A percentile compares a stretch with the other conserved stretches of the same genome.
phyloP scores from a whole-genome alignment of 92 coral and sea anemone species.

The Anthopleura xanthogrammica region DNA sequence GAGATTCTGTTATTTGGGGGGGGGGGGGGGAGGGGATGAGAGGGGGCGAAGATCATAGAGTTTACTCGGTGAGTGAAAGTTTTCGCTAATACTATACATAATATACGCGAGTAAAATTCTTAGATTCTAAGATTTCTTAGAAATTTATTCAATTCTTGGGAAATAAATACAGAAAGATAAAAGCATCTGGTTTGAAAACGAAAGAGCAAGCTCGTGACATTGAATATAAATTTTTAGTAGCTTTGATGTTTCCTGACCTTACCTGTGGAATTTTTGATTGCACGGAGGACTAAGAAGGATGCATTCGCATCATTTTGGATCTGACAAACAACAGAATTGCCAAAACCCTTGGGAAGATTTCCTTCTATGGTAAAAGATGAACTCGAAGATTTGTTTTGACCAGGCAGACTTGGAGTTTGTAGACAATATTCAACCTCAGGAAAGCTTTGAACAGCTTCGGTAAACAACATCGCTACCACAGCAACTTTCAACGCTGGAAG shows the following conservation, averaged over 20 bases:
- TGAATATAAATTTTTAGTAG: too few relatives aligned
- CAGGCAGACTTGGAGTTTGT: neutral
- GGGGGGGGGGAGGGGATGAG: neutral
- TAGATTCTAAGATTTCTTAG: too few relatives aligned
- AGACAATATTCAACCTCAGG: neutral
- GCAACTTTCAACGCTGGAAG: neutral
- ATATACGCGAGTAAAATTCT: too few relatives aligned
- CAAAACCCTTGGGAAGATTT: slow-evolving; percentile 8
- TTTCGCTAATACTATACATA: neutral
- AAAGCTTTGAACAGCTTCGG: neutral
- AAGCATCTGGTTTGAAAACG: too few relatives aligned
- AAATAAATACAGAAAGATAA: too few relatives aligned
- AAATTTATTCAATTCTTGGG: too few relatives aligned
- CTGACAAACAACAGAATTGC: slow-evolving; percentile 9
- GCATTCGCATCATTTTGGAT: neutral
- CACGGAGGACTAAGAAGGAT: neutral
- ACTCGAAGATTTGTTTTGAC: neutral
- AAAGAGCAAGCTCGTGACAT: too few relatives aligned
- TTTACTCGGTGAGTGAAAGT: neutral
- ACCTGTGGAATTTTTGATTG: neutral
- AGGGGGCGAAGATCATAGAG: neutral
- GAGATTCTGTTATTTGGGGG: too few relatives aligned
- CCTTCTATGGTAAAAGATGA: neutral
- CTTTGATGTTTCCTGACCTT: neutral
- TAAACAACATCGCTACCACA: neutral